Percentiles rank a stretch among this genome's conserved stretches.
phyloP scores from a whole-genome alignment of 2,797 vertebrate genomes.

The Serranus cabrilla region DNA sequence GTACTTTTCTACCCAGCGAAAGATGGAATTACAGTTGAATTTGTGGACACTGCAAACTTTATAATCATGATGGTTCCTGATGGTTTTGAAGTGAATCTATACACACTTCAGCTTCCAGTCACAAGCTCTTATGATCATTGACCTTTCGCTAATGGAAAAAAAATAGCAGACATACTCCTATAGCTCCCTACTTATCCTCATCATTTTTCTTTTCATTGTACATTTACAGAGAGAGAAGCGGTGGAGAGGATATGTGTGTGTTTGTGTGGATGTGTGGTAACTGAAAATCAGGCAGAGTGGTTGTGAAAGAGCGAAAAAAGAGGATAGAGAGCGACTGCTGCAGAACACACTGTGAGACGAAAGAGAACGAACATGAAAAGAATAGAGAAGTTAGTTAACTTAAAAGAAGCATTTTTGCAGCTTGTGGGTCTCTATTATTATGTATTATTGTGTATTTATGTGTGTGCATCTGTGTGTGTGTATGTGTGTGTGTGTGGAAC shows the following conservation, averaged over 20 bases:
- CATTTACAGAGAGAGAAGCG: conserved; percentile 15
- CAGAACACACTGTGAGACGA: conserved; percentile 13
- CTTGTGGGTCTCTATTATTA: conserved; percentile 4
- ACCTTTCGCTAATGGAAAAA: not conserved
- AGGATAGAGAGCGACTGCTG: conserved; percentile 15
- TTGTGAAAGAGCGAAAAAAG: conserved; percentile 21
- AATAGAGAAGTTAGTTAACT: conserved; percentile 27
- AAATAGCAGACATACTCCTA: not conserved
- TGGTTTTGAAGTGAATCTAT: not conserved
- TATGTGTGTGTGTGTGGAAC: conserved; percentile 26
- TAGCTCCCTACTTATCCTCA: not conserved
- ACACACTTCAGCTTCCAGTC: conserved; percentile 3
- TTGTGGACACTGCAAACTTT: not conserved
- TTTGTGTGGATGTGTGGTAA: conserved; percentile 38
- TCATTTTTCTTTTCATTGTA: conserved; percentile 7
- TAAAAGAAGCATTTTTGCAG: conserved; percentile 26
- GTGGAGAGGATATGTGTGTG: conserved; percentile 2
- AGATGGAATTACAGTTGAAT: not conserved
- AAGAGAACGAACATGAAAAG: conserved; percentile 1
- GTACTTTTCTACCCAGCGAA: not conserved
- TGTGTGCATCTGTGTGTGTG: not conserved
- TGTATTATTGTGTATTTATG: conserved; percentile 8
- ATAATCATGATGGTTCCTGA: not conserved
- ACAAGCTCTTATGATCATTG: conserved; percentile 8
- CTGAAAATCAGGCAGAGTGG: conserved; percentile 40